Evolutionary conservation across 2,888 invertebrate species (phyloP), one percentile per base, ranked within the genome.

Genomic region (Tyria jacobaeae): DNA sequence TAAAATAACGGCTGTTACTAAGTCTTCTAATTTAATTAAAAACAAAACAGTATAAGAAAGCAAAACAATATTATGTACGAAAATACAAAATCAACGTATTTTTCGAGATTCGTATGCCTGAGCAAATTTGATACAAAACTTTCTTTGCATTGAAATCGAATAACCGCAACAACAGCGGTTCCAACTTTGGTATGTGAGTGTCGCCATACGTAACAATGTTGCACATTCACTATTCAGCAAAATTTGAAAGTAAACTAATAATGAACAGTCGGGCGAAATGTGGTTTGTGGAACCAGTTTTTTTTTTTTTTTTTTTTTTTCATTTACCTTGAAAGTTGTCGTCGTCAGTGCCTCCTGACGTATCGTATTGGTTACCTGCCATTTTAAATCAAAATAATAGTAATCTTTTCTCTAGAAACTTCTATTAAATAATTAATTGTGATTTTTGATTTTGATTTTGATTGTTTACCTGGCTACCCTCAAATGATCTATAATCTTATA

Each of bases 71-170:
- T 4, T n/a, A 47, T 37, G 44, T 17, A 50, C 31, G 5, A 62
- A 63, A 60, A 64, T n/a, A 50, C 27, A 56, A 57, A 66, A 56
- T 52, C 55, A 50, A 56, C 60, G 57, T 58, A 37, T 64, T 65
- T 59, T 58, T 49, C 48, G 41, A 37, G 47, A 54, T 57, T 62
- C 57, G 47, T 60, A 68, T 61, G 67, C 52, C 41, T 24, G 17
- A 64, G 52, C 41, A 56, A 37, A 59, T 58, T 62, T 57, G 25
- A 58, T 51, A 37, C 52, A 63, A n/a, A 71, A 75, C 59, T 75
- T 75, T 60, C 68, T 66, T 68, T 57, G 47, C 53, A 50, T 69
- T 48, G 34, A 66, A 73, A 75, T 70, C 66, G 58, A 73, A 75
- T 75, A 65, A 75, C 57, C 44, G 21, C 54, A 62, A 53, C 59